Conservation (phyloP, 1,140 invertebrate genomes). For the Polypedilum pembai region DNA sequence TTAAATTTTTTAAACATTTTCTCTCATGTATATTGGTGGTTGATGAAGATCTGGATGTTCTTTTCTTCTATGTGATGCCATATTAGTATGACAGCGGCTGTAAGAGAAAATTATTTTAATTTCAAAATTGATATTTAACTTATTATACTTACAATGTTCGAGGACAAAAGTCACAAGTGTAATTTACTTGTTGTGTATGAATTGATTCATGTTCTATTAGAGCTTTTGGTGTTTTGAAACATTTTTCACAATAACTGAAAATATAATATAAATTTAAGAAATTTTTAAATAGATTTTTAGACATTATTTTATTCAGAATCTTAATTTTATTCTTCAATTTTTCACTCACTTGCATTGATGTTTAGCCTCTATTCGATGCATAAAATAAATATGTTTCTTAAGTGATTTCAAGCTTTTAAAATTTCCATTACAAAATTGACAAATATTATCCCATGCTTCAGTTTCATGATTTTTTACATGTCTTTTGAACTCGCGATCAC, state of each 20-base stretch:
- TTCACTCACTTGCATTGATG: conserved; percentile 33
- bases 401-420: conserved; percentile 40
- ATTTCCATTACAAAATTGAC: conserved; percentile 38
- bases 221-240: conserved; percentile 37
- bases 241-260: conserved; percentile 37
- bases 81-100: conserved; percentile 40
- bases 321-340: no score
- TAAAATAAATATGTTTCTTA: conserved; percentile 39
- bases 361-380: conserved; percentile 36
- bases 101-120: no score
- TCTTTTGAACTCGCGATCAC: neutral
- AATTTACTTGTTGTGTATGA: conserved; percentile 41
- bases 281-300: no score
- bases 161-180: conserved; percentile 40
- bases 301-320: no score
- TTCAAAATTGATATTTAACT: no score
- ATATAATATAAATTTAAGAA: no score
- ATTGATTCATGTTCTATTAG: conserved; percentile 30
- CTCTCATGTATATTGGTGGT: neutral
- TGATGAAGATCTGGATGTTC: conserved; percentile 39
- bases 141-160: conserved; percentile 36
- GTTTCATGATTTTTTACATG: conserved; percentile 33
- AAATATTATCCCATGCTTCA: conserved; percentile 34
- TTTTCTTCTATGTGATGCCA: conserved; percentile 40
- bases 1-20: neutral